Evolutionary conservation across 2,888 invertebrate species (phyloP), one percentile per base, ranked within the genome.

Genomic region (Tachina lurida): DNA sequence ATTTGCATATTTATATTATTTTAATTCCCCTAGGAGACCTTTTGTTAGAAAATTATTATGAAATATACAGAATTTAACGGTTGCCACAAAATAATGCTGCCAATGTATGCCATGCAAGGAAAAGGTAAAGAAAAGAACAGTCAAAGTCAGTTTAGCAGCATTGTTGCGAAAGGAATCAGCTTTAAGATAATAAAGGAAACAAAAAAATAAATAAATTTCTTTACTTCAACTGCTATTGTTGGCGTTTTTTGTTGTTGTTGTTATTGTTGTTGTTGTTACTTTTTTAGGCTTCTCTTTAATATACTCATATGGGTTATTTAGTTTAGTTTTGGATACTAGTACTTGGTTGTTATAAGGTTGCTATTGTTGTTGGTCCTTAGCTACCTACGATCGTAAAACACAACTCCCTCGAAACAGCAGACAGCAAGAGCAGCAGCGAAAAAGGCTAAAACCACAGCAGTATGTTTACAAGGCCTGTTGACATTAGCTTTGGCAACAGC

Each of bases 1-100:
- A 86, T 86, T 86, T 86, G 86, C 86, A 86, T 86, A 80, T 86
- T 83, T 85, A 83, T 76, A 73, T 83, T 76, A 79, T 75, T 83
- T 78, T 83, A 86, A 86, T 83, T 86, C 86, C 83, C 86, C 62
- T 80, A 22, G 67, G 86, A 79, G 75, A 80, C 85, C 83, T 76
- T 79, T 86, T 76, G 78, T 83, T 85, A 47, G 54, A 54, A 79
- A 83, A 79, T 83, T 83, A 75, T 86, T 86, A 68, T 67, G 76
- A 86, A 80, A 83, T 76, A 83, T 73, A 71, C 63, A 76, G 76
- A 83, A 83, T 80, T 79, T 86, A 80, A 83, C 79, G 78, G 75
- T 75, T 83, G 78, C 70, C 82, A 77, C 85, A 82, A 70, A 70
- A 75, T 52, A 63, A 77, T 62, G 62, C 56, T 81, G 71, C 81